phyloP scores from a whole-genome alignment of 2,113 vertebrate species.

The Dolichotis patagonum region DNA sequence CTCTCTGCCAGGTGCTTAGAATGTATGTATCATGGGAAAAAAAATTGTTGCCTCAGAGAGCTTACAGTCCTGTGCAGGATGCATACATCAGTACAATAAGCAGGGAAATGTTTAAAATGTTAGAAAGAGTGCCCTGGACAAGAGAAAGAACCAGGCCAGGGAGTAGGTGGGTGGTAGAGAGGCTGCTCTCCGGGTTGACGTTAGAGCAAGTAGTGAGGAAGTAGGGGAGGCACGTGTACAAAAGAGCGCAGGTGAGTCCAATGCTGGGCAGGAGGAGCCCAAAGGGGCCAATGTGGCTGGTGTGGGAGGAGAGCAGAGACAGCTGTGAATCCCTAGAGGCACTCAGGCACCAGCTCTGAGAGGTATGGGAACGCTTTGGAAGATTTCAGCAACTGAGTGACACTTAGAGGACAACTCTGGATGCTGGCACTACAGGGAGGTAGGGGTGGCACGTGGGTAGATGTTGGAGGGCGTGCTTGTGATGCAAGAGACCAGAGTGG shows the following conservation, averaged over 20 bases:
- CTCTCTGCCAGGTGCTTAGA: neutral
- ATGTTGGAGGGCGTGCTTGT: neutral
- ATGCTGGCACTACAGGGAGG: neutral
- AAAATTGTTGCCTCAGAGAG: neutral
- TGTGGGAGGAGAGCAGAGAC: neutral
- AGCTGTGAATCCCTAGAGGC: rapidly evolving
- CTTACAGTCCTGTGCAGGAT: neutral
- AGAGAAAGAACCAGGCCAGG: neutral
- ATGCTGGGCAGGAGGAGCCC: neutral
- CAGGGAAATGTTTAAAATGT: neutral
- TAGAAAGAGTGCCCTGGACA: neutral
- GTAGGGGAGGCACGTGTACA: neutral
- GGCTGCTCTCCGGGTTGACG: neutral
- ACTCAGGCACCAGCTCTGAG: no score
- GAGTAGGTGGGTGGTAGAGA: neutral
- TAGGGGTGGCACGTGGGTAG: neutral
- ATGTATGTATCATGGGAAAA: neutral
- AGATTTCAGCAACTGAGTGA: neutral
- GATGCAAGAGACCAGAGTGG: neutral
- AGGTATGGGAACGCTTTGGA: neutral
- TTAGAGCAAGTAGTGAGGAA: neutral
- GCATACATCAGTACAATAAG: neutral
- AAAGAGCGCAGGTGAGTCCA: neutral
- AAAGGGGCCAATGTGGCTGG: neutral
- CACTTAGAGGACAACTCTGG: neutral